Conservation (phyloP, 2,888 invertebrate genomes). For the Andrena trimmerana region DNA sequence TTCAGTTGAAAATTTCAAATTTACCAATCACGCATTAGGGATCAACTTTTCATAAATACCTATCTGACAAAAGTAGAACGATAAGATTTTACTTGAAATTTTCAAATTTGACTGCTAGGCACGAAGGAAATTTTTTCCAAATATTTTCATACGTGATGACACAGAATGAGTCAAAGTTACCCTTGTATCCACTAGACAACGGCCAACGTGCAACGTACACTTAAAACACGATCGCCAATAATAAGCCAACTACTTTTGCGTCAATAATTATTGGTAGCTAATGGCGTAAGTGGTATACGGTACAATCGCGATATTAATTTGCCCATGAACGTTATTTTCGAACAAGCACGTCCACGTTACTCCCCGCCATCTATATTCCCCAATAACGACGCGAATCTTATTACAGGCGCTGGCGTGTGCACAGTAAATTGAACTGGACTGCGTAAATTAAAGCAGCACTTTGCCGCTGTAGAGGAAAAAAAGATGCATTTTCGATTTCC, state of each 20-base stretch:
- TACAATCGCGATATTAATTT: slow-evolving; percentile 30
- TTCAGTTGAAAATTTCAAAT: no score
- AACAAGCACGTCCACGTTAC: slow-evolving; percentile 3
- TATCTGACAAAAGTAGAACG: no score
- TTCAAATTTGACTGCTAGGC: no score
- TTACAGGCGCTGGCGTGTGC: slow-evolving; percentile 34
- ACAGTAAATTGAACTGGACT: slow-evolving; percentile 39
- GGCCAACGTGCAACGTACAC: no score
- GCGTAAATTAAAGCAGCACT: slow-evolving; percentile 53
- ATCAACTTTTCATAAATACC: no score
- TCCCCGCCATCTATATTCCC: slow-evolving; percentile 26
- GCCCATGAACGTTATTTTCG: slow-evolving; percentile 21
- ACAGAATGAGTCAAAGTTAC: no score
- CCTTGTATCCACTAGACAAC: no score
- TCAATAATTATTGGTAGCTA: not conserved
- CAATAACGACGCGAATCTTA: slow-evolving; percentile 47
- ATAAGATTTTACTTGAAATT: no score
- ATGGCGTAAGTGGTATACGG: not conserved
- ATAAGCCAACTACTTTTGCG: not conserved
- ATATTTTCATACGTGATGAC: no score
- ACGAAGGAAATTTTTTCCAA: no score
- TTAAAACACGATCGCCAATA: no score
- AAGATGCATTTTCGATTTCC: slow-evolving; percentile 40
- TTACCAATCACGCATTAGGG: no score
- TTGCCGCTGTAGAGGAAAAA: not conserved